Base-by-base conservation (phyloP, 2,113 vertebrate genomes). In the Epinephelus cyanopodus region DNA sequence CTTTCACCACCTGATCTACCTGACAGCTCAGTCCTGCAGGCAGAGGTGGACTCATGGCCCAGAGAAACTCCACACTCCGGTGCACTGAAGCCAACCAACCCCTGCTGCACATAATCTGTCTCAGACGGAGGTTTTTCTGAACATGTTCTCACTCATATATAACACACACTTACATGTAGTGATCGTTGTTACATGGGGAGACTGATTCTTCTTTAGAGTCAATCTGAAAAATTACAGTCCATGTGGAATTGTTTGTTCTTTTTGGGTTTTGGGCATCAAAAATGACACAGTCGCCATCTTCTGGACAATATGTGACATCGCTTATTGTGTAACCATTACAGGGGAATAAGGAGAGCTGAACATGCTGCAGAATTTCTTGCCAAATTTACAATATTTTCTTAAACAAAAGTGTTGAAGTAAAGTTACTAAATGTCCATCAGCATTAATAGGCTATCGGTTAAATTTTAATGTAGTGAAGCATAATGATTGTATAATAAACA, bases 21-120 rank as follows among this genome's bases (percentile, higher is more conserved):
- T 95, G 95, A 96, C 95, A 95, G 94, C 77, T 94, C 64, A 21
- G 65, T 58, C 71, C 94, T 88, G 76, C 74, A 81, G 93, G 90
- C 84, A 39, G 8, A 77, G 19, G 48, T 77, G 39, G 70, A 85
- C 79, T 45, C 8, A 45, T 33, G 65, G 61, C 68, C 86, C 27
- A 33, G 39, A 45, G 56, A 79, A 74, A 33, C 65, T 61, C 74
- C 65, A 73, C 72, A 87, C 78, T 79, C 42, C 70, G 76, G 57
- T 87, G 76, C 66, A 82, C 74, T 82, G 83, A 69, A 82, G 76
- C 77, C 53, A 18, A 4, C n/a, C 37, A 25, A 2, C 47, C 42
- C 25, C 33, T 63, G 3, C 33, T 67, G 70, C 64, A 78, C 77
- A 21, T 29, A 23, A 33, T 68, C 48, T 86, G 12, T 61, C 69